Conservation (phyloP, 2,888 invertebrate genomes). For the Sabellastarte sp. region DNA sequence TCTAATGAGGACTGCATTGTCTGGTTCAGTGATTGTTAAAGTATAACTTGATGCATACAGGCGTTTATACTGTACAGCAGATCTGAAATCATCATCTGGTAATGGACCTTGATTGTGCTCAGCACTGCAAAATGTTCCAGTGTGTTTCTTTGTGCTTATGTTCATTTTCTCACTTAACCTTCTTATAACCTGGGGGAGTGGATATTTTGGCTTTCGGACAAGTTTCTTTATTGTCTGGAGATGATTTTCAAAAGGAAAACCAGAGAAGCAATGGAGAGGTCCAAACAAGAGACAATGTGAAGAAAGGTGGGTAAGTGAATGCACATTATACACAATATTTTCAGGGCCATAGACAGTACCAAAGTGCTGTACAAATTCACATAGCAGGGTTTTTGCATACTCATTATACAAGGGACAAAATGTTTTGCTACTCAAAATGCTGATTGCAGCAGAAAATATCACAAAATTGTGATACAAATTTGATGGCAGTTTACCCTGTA, state of each 20-base stretch:
- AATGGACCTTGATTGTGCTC: constrained; percentile 5
- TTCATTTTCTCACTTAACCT: not conserved
- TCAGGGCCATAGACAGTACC: not conserved
- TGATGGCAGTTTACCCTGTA: constrained; percentile 17
- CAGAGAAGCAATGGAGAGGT: constrained; percentile 3
- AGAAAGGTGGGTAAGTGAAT: constrained; percentile 5
- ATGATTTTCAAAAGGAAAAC: constrained; percentile 7
- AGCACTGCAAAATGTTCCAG: not conserved
- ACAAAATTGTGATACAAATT: constrained; percentile 30
- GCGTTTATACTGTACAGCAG: not conserved
- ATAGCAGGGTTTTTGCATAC: not conserved
- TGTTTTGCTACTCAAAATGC: not conserved
- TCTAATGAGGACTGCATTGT: not conserved
- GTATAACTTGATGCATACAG: not conserved
- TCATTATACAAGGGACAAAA: not conserved
- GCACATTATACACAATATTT: constrained; percentile 5
- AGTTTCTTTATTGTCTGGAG: constrained; percentile 6
- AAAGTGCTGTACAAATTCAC: constrained; percentile 4
- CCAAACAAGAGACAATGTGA: not conserved
- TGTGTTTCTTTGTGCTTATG: not conserved
- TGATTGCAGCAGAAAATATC: constrained; percentile 15
- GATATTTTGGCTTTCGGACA: constrained; percentile 3
- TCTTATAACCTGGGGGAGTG: constrained; percentile 3
- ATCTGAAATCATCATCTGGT: not conserved
- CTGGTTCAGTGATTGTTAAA: not conserved